Base-by-base conservation (phyloP, 2,888 invertebrate species). In the Sylvicola fuscatus region DNA sequence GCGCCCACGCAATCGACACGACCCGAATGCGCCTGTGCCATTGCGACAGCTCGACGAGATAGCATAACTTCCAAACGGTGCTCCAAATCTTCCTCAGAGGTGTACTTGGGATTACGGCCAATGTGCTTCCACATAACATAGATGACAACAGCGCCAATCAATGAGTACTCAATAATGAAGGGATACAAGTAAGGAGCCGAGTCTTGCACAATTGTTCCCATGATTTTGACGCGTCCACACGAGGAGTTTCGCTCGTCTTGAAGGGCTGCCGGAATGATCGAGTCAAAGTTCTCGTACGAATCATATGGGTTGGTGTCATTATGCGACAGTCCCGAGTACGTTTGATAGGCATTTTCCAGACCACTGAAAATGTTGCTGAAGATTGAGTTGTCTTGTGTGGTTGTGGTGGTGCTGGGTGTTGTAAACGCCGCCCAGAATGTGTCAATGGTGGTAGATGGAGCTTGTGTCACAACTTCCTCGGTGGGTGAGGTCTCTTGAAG, bases 91-190 rank as follows among this genome's bases (percentile, higher is more conserved):
- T 83, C 84, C 51, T 83, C 83, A 48, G 68, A 69, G 44, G 72
- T 64, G 45, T 71, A 70, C 70, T 79, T 77, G 35, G 87, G 81
- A 60, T 83, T 78, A 52, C 82, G 73, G 38, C 87, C 87, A 56
- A 89, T 87, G 53, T 86, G 86, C 53, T 83, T 80, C 92, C 92
- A 93, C 86, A 92, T 92, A 36, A 90, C 83, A 56, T 87, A 92
- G 49, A 92, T 78, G 29, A 93, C 90, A 35, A 90, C 87, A 34
- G 92, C 89, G 14, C 90, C 90, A 50, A 95, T 89, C 43, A 93
- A 64, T 41, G 90, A 89, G 61, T 93, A 93, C 55, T 93, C 87
- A 49, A 93, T 86, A 50, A 90, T 89, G 60, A 92, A 92, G 1
- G 93, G 93, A 61, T 86, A 95, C 35, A 93, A 66, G 57, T 89